Conservation (phyloP, 2,888 invertebrate species). For the Brassicogethes aeneus region DNA sequence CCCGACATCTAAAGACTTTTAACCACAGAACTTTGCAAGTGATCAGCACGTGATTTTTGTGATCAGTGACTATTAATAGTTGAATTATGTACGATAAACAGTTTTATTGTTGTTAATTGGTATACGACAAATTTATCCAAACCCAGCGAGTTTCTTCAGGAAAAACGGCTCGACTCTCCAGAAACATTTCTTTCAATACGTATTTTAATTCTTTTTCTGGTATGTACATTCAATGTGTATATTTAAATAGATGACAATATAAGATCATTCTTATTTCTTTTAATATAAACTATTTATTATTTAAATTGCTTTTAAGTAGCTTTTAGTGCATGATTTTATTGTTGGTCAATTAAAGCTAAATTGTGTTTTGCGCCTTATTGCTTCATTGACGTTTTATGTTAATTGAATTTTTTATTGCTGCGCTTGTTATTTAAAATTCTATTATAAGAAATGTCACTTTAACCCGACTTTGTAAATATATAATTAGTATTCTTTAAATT, state of each 20-base stretch:
- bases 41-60: too few relatives aligned
- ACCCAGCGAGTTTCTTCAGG: too few relatives aligned
- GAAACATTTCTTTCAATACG: slow-evolving; percentile 18
- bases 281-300: background rate
- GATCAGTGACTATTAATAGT: too few relatives aligned
- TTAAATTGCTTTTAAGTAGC: slow-evolving; percentile 1
- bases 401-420: too few relatives aligned
- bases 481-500: too few relatives aligned
- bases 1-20: background rate
- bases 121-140: slow-evolving; percentile 13
- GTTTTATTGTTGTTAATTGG: slow-evolving; percentile 17
- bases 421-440: too few relatives aligned
- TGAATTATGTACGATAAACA: slow-evolving; percentile 19
- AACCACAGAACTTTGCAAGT: too few relatives aligned
- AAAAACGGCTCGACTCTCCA: slow-evolving; percentile 22
- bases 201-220: slow-evolving; percentile 24
- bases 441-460: too few relatives aligned
- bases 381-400: too few relatives aligned
- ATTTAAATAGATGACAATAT: background rate
- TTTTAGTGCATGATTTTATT: slow-evolving; percentile 1
- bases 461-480: too few relatives aligned
- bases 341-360: background rate
- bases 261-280: background rate
- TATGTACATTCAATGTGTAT: slow-evolving; percentile 13
- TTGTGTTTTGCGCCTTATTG: background rate